phyloP scores from a whole-genome alignment of 2,888 invertebrate genomes.

The Coelinius sp. region DNA sequence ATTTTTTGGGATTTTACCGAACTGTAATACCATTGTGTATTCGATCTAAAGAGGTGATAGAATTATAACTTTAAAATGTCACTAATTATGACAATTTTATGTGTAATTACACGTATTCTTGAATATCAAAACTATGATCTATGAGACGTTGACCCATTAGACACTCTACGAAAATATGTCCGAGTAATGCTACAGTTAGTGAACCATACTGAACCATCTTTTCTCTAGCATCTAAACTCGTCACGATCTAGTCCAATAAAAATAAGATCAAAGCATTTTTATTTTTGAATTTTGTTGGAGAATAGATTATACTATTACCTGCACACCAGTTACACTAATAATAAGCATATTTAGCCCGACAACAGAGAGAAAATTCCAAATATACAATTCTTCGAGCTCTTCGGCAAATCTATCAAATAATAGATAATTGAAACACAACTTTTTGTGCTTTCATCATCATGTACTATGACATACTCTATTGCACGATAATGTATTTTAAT shows the following conservation, averaged over 20 bases:
- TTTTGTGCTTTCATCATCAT: neutral
- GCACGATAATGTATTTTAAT: neutral
- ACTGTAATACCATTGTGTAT: neutral
- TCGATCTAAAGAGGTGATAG: neutral
- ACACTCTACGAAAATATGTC: conserved; percentile 9
- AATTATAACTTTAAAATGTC: neutral
- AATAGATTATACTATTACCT: neutral
- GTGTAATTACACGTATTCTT: neutral
- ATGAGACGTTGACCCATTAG: neutral
- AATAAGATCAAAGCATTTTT: too few relatives aligned
- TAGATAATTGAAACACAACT: neutral
- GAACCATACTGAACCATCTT: neutral
- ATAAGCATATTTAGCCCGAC: conserved; percentile 1
- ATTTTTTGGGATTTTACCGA: neutral
- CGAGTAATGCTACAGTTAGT: neutral
- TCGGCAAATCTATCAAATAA: conserved; percentile 1
- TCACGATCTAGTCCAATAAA: neutral
- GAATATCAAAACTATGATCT: neutral
- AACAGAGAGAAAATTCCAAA: neutral
- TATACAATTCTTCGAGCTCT: neutral
- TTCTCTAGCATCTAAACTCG: neutral
- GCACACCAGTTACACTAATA: conserved; percentile 5
- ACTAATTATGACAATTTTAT: neutral
- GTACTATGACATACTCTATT: neutral
- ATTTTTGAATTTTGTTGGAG: neutral